Base-by-base conservation (phyloP, 1,140 invertebrate species). In the Pseudobourletiella spinata region DNA sequence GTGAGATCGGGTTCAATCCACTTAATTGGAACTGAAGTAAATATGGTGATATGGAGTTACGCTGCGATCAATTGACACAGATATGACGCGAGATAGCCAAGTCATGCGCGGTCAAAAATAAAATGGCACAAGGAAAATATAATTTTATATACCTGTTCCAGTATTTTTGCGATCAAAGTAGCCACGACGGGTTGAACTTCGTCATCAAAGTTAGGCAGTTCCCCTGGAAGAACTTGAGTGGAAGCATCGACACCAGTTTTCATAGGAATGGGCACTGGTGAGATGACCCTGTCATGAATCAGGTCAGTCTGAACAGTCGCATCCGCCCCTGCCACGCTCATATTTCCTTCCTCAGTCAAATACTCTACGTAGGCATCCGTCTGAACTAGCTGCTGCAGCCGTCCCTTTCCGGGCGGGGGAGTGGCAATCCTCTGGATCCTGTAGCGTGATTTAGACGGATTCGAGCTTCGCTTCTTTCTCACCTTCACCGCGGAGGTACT, bases 171-270 rank as follows among this genome's bases (percentile, higher is more conserved):
- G n/a, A 70, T 63, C 2, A 70, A 39, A 3, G 63, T 59, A 3
- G 67, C 56, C 11, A 70, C 30, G 11, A 70, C 24, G n/a, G 68
- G 65, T 46, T 67, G 59, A 32, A 65, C 39, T 25, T 65, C 55
- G 25, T 61, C 51, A 43, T 70, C 65, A 30, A 70, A 70, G 11
- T 64, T 39, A 26, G 58, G 52, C 1, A 70, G 63, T 59, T 70
- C 68, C 16, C 65, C 68, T n/a, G 63, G 63, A 35, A 56, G 42
- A 39, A 70, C 58, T 63, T 70, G 61, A 1, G 68, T 70, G 42
- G 29, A 42, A 2, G 63, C 59, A 55, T 70, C 68, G 4, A 65
- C 54, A 0, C 68, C 68, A n/a, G 54, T 39, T 43, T 48, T 64
- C 4, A 26, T 24, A 29, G 51, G 39, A 15, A 48, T 57, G 8